A percentile compares a stretch with the other conserved stretches of the same genome.
Evolutionary conservation across 2,797 vertebrate species (phyloP).

Genomic region (Urophycis tenuis): DNA sequence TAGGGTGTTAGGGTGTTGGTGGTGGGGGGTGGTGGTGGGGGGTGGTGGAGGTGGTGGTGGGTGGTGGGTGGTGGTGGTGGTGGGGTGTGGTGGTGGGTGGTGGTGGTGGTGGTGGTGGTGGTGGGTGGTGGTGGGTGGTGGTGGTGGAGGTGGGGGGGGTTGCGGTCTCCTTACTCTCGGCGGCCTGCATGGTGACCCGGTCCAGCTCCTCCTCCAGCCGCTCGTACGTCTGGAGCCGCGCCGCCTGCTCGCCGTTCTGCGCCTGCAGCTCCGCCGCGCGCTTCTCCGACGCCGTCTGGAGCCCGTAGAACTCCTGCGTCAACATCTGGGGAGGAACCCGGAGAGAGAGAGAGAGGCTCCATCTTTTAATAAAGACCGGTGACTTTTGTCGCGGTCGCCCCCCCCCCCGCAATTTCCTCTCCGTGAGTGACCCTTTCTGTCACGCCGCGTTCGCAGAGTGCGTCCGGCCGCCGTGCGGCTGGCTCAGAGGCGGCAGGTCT

Average conservation of each 20-base stretch:
- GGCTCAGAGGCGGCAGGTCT: neutral
- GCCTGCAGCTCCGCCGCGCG: constrained; percentile 80
- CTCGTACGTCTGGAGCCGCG: constrained; percentile 85
- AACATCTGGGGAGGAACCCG: constrained; percentile 75
- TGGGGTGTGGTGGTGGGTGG: neutral
- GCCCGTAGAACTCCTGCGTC: constrained; percentile 94
- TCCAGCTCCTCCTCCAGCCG: constrained; percentile 92
- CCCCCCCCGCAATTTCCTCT: too few species aligned
- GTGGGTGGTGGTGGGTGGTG: too few species aligned
- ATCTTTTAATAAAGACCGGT: neutral
- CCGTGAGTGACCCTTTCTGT: neutral
- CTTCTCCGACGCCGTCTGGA: constrained; percentile 89
- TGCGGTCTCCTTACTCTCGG: constrained; percentile 79
- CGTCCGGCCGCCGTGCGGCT: too few species aligned
- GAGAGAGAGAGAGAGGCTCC: neutral
- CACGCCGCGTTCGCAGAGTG: too few species aligned
- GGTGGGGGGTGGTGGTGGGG: neutral
- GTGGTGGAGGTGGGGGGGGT: neutral
- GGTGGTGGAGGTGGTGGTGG: too few species aligned
- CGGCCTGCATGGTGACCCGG: constrained; percentile 92
- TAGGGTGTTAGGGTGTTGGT: too few species aligned
- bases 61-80: neutral
- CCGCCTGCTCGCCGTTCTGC: constrained; percentile 81
- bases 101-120: neutral
- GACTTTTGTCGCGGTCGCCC: neutral